A percentile compares a stretch with the other conserved stretches of the same genome.
Evolutionary conservation across 2,797 vertebrate genomes (phyloP).

Genomic region (Mus minutoides): DNA sequence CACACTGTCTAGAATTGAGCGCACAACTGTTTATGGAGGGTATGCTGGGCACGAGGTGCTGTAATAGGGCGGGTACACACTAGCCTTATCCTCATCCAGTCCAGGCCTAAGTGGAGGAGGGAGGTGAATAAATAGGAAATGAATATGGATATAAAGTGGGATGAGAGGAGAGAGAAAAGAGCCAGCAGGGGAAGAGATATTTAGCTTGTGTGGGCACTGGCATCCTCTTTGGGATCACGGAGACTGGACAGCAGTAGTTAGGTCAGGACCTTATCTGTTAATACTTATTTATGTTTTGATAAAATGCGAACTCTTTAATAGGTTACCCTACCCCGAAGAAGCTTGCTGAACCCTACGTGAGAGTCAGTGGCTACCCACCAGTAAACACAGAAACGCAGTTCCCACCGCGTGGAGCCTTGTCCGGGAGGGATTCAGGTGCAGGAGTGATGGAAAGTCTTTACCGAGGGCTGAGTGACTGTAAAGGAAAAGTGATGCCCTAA

Average conservation of each 20-base stretch:
- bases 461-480: neutral
- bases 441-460: neutral
- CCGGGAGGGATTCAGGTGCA: neutral
- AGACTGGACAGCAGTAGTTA: rapidly evolving
- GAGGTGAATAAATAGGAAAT: neutral
- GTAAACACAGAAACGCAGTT: neutral
- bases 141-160: neutral
- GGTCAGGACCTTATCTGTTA: neutral
- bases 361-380: rapidly evolving
- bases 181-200: neutral
- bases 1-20: neutral
- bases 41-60: neutral
- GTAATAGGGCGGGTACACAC: neutral
- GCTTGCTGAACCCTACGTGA: neutral
- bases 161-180: neutral
- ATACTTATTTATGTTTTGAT: neutral
- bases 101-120: neutral
- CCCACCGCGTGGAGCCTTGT: neutral
- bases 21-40: neutral
- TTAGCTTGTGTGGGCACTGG: neutral
- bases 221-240: neutral
- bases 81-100: neutral
- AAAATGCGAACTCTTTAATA: neutral
- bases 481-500: neutral
- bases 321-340: neutral